Base-by-base conservation (phyloP, 2,797 vertebrate genomes). In the Rhabdomys pumilio region DNA sequence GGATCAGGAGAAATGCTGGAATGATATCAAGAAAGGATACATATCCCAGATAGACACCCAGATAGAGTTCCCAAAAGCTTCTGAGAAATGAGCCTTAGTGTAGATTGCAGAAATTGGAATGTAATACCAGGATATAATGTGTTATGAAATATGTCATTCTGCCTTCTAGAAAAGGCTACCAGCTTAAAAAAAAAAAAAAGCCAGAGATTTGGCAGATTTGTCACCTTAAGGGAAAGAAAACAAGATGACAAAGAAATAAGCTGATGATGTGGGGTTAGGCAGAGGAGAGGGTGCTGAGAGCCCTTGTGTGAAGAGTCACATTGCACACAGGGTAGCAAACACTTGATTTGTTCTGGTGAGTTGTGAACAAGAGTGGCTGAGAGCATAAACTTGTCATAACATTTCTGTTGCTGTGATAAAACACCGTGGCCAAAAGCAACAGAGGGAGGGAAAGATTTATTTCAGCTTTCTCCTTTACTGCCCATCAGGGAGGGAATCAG, bases 241-340 rank as follows among this genome's bases (percentile, higher is more conserved):
- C 50, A 44, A n/a, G 12, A 29, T 2, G 20, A 53, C 3, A 47
- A 34, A 89, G 55, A 22, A 84, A 31, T 2, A 13, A 26, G 22
- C 7, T 72, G 1, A 8, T 4, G n/a, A 44, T 3, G 15, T 76
- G 22, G 57, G 26, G 1, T 24, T 24, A 26, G 57, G 8, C 11
- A 38, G 44, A 50, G 9, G 15, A 44, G 31, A 72, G 9, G 47
- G 5, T 57, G 9, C 15, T 7, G 20, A 77, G 7, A 34, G 20
- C 31, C 29, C 75, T 85, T 44, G 41, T 76, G 59, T n/a, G 29
- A 83, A 24, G 19, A 17, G 29, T 63, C 38, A n/a, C 22, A 6
- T 22, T 14, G 29, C 59, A 50, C 0, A 1, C 1, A 14, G 15
- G 0, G 12, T 2, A 1, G 26, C 19, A 31, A 47, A 53, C 53